Conservation (phyloP, 2,888 invertebrate genomes). For the Polydrusus tereticollis region DNA sequence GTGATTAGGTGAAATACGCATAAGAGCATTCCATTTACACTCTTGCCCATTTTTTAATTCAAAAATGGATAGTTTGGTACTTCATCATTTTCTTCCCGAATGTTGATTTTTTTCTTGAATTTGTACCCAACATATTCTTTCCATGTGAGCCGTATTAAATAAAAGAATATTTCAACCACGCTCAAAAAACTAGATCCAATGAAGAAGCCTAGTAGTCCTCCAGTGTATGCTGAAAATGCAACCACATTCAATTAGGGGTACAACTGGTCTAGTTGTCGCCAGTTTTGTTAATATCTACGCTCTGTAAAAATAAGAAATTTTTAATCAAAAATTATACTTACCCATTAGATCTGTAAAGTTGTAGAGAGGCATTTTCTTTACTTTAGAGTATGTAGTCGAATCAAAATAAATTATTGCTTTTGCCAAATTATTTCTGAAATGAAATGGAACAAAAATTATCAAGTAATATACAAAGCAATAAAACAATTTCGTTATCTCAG, state of each 20-base stretch:
- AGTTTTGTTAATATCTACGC: too few species aligned
- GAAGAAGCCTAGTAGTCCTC: constrained; percentile 81
- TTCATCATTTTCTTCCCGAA: neutral
- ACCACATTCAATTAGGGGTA: too few species aligned
- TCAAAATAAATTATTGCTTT: constrained; percentile 62
- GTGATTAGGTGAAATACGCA: too few species aligned
- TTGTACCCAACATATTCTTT: neutral
- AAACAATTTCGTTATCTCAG: too few species aligned
- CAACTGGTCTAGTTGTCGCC: too few species aligned
- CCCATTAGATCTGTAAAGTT: constrained; percentile 84
- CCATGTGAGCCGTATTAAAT: constrained; percentile 64
- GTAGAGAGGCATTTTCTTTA: constrained; percentile 79
- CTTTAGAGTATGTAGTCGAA: constrained; percentile 76
- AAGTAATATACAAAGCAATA: neutral
- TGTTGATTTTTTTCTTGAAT: neutral
- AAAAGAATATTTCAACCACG: constrained; percentile 64
- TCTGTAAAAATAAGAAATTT: too few species aligned
- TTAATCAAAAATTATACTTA: constrained; percentile 66
- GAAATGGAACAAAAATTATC: too few species aligned
- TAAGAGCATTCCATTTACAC: too few species aligned
- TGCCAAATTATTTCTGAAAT: constrained; percentile 51
- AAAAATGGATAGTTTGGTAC: neutral
- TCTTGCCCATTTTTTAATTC: neutral
- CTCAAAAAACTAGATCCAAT: constrained; percentile 83
- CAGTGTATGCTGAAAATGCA: constrained; percentile 77